Evolutionary conservation across 35 echinoderm and acorn worm species (phyloP), one percentile per base, ranked within the genome.

Genomic region (Chiridota heheva): DNA sequence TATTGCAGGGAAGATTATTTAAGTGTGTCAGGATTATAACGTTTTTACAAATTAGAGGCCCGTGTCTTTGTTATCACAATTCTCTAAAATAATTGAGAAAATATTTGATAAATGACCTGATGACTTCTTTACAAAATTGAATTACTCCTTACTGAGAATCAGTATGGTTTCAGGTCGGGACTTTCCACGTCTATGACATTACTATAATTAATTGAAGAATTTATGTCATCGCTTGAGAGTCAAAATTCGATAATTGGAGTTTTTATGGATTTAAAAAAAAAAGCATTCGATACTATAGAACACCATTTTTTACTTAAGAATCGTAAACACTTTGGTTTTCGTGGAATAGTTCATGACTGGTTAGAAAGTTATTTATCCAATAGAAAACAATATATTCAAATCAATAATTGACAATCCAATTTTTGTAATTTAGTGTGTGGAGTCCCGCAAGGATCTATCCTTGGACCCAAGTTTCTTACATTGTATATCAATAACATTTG

Each of bases 221-320:
- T 68, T 20, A 68, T 3, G 3, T 2, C 8, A 68, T 68, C 29
- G 34, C 31, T 7, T 3, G 63, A 68, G 7, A 35, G n/a, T 33
- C 33, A 29, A 33, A 68, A 68, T 26, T 57, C 18, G 53, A 57
- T 1, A 36, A 36, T 69, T 69, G 66, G 66, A 10, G 22, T 69
- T 22, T 69, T 69, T 36, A 69, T 69, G 0, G 2, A 4, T 2
- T 69, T 69, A n/a, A n/a, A n/a, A 7, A 39, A 30, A 73, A 73
- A 73, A 44, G 70, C 70, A 28, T 73, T 73, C 32, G 70, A 73
- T 44, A 73, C 70, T 7, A 73, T 73, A 44, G 40, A 47, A 45
- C 40, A 73, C 48, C 17, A 44, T 1, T 1, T 73, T 5, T 46
- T 73, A 13, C 32, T 16, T 13, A 7, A 15, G 24, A 73, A 73